Evolutionary conservation across 2,113 vertebrate genomes (phyloP).

Genomic region (Ovis canadensis): DNA sequence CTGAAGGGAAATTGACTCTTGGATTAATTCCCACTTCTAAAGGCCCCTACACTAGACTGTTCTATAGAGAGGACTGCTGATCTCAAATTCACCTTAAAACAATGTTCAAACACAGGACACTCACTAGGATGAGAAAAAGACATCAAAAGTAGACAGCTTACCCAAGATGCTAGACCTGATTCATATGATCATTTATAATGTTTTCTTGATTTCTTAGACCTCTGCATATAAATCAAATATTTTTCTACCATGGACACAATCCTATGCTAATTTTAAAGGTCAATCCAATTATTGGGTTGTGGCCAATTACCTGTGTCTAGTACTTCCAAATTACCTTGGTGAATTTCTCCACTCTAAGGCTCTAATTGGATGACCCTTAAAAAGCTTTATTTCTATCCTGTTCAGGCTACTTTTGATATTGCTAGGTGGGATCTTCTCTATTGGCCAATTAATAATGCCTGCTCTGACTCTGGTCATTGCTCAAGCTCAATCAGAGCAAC

Average conservation of each 20-base stretch:
- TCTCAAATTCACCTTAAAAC: neutral
- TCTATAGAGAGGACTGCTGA: neutral
- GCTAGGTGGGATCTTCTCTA: neutral
- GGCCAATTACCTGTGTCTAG: neutral
- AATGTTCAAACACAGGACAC: neutral
- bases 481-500: neutral
- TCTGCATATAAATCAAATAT: neutral
- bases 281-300: neutral
- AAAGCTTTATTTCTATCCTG: neutral
- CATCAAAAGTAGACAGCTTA: neutral
- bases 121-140: neutral
- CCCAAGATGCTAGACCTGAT: neutral
- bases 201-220: neutral
- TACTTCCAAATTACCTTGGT: neutral
- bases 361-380: neutral
- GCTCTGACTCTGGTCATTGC: neutral
- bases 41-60: neutral
- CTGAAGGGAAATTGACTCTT: neutral
- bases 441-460: neutral
- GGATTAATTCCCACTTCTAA: neutral
- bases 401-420: neutral
- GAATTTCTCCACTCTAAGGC: neutral
- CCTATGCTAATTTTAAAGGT: neutral
- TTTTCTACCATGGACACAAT: neutral
- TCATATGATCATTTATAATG: neutral